A percentile compares a stretch with the other conserved stretches of the same genome.
Evolutionary conservation across 2,797 vertebrate genomes (phyloP).

Genomic region (Mus minutoides): DNA sequence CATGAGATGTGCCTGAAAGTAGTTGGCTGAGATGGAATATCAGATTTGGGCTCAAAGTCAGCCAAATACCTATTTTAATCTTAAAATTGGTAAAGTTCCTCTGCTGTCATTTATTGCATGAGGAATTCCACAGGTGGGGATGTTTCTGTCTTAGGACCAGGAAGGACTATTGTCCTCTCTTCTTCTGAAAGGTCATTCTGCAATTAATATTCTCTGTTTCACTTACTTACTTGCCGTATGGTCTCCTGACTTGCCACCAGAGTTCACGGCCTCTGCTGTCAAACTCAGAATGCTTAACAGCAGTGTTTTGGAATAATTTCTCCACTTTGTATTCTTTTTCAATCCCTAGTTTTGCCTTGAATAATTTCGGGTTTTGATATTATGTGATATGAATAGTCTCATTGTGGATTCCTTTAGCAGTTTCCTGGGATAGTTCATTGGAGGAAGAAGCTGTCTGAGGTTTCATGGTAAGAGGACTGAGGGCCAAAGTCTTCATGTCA

Average conservation of each 20-base stretch:
- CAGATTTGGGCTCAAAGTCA: slow-evolving; percentile 72
- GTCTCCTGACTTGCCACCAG: slow-evolving; percentile 11
- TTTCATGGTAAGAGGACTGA: background rate
- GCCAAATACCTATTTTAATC: slow-evolving; percentile 73
- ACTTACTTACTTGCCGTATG: background rate
- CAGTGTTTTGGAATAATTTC: slow-evolving; percentile 45
- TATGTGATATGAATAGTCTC: background rate
- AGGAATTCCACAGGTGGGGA: slow-evolving; percentile 25
- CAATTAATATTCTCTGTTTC: slow-evolving; percentile 24
- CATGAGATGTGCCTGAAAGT: slow-evolving; percentile 68
- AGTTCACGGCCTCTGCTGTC: slow-evolving; percentile 12
- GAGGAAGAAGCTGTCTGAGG: background rate
- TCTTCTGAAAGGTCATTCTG: background rate
- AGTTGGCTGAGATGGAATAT: slow-evolving; percentile 74
- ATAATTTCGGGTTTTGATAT: slow-evolving; percentile 29
- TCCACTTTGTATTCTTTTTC: slow-evolving; percentile 30
- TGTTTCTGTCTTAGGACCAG: slow-evolving; percentile 26
- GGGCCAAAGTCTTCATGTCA: background rate
- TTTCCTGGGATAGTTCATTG: slow-evolving; percentile 11
- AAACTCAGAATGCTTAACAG: slow-evolving; percentile 39
- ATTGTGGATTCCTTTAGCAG: background rate
- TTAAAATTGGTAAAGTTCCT: slow-evolving; percentile 68
- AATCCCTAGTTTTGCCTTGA: slow-evolving; percentile 24
- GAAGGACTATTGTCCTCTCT: background rate
- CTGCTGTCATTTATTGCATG: slow-evolving; percentile 62